Percentiles rank a stretch among this genome's conserved stretches.
Conservation (phyloP, 2,113 vertebrate species). For the Cololabis saira region DNA sequence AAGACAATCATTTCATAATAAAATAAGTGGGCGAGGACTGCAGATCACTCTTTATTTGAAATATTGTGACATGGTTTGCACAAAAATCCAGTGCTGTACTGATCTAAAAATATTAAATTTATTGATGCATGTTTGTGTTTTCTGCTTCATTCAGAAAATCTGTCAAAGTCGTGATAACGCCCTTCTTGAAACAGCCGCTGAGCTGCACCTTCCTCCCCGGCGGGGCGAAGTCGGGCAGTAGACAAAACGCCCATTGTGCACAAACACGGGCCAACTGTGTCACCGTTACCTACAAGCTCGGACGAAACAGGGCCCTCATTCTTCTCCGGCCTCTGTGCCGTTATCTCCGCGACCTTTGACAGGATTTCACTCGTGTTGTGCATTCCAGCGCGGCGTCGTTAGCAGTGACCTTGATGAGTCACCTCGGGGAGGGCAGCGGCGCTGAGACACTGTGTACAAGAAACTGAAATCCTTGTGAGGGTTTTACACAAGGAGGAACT, state of each 20-base stretch:
- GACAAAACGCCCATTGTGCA: slow-evolving; percentile 73
- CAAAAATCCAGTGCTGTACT: too few relatives aligned
- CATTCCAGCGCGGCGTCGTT: slow-evolving; percentile 55
- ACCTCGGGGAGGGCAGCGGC: slow-evolving; percentile 42
- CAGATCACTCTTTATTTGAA: too few relatives aligned
- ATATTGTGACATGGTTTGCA: too few relatives aligned
- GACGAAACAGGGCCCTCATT: slow-evolving; percentile 63
- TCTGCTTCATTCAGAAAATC: too few relatives aligned
- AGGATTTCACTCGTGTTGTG: slow-evolving; percentile 32
- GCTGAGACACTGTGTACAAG: background rate
- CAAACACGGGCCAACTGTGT: slow-evolving; percentile 57
- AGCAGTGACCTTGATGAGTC: slow-evolving; percentile 61
- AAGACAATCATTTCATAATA: too few relatives aligned
- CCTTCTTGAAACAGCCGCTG: slow-evolving; percentile 6
- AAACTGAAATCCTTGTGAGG: background rate
- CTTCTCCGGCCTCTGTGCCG: slow-evolving; percentile 26
- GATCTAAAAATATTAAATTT: too few relatives aligned
- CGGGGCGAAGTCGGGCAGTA: slow-evolving; percentile 33
- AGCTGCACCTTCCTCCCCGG: slow-evolving; percentile 31
- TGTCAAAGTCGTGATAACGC: too few relatives aligned
- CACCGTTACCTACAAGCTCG: slow-evolving; percentile 43
- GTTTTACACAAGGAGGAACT: too few relatives aligned
- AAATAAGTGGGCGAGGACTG: too few relatives aligned
- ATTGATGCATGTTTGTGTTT: too few relatives aligned
- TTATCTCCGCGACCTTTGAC: slow-evolving; percentile 51